Evolutionary conservation across 2,797 vertebrate genomes (phyloP), one percentile per base, ranked within the genome.

Genomic region (Valencia hispanica): DNA sequence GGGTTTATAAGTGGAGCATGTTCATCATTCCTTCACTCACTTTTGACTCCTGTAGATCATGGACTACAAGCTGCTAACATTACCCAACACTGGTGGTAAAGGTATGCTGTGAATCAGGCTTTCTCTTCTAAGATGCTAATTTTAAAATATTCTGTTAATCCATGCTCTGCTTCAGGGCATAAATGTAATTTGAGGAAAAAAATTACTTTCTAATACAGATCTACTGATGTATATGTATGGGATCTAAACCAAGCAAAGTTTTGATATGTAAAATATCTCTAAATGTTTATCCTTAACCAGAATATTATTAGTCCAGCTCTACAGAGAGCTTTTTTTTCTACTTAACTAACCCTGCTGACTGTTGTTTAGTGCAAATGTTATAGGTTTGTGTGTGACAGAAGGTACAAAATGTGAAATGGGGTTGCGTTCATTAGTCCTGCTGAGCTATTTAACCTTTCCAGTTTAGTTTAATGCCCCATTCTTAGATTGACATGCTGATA

Each of bases 11-110:
- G n/a, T 4, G 84, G 80, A 68, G 79, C 74, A 73, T 71, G n/a
- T 36, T 70, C 59, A 10, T 75, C 77, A 87, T 89, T 86, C 72
- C 68, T 82, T 72, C 68, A 55, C 61, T 71, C 48, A 36, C 55
- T 25, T 51, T 55, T 30, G 41, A 10, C 1, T 45, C 74, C n/a
- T 50, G 15, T 75, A 86, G 22, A 85, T 74, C 68, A 87, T 85
- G 87, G 83, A 91, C 66, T n/a, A 0, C 72, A 74, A 22, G 59
- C 85, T 79, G 6, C 82, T 79, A 69, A 66, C 15, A 9, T 61
- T 12, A 32, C 2, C 53, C 1, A 9, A 41, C 75, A 30, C 2
- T 18, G 4, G 22, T 0, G 85, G 91, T 92, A 72, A 91, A 89
- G 85, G 73, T 7, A 36, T 12, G 36, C 25, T 80, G 18, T 3